Evolutionary conservation across 2,888 invertebrate species (phyloP), one percentile per base, ranked within the genome.

Genomic region (Mythimna vitellina): DNA sequence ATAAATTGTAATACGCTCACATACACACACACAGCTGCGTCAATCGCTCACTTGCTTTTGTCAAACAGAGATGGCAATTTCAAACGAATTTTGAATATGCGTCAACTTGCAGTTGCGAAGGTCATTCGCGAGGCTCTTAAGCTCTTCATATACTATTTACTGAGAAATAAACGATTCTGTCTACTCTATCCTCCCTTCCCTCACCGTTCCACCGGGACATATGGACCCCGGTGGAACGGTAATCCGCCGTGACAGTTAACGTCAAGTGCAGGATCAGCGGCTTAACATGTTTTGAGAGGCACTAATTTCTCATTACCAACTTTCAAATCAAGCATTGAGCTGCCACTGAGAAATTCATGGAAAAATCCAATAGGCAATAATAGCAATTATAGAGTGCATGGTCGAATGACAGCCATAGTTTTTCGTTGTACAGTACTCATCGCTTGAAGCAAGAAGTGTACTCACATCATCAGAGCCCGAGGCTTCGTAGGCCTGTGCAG

Each of bases 401-500:
- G 22, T 22, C 12, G 38, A 22, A 14, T 35, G 25, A 35, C 35
- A n/a, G n/a, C 25, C 5, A 35, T 9, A 29, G 20, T 9, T 42
- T 29, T n/a, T 42, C 17, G 17, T 38, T 29, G 42, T n/a, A 46
- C n/a, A 22, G 32, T 46, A 58, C 5, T 46, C 6, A 56, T 35
- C 29, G 9, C 49, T 57, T 32, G 29, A 76, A 57, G 67, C 35
- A 62, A 70, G 57, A 54, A 58, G 8, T 65, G 65, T 73, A 90
- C 92, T 91, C 82, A 94, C 94, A 70, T 94, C 93, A 63, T 93
- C 93, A 0, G 90, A 89, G 12, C 89, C 88, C 51, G 89, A 87
- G 14, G 82, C 82, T 51, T 88, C 70, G 20, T 85, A 79, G 12
- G 76, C 81, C 17, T 69, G 61, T 1, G 76, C 67, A 22, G 81